phyloP scores from a whole-genome alignment of 64 coral and sea anemone genomes.

The Montipora sp. region DNA sequence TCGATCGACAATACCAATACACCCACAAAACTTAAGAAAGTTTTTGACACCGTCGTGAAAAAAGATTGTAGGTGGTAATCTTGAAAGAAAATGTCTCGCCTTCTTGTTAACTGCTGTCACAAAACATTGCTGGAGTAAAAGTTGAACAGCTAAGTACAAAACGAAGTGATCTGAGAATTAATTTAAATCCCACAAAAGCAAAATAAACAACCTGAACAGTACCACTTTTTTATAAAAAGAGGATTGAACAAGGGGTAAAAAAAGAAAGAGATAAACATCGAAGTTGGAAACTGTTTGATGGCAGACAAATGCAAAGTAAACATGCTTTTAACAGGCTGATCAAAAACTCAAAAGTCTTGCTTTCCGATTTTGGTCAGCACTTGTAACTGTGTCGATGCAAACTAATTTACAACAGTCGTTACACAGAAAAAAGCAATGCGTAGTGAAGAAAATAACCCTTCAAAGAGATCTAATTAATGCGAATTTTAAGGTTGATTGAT shows the following conservation, averaged over 20 bases:
- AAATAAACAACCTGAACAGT: background rate
- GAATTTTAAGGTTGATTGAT: conserved; percentile 40
- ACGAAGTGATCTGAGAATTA: background rate
- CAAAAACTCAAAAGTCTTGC: too few relatives aligned
- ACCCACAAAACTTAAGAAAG: background rate
- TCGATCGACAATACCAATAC: background rate
- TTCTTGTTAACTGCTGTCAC: too few relatives aligned
- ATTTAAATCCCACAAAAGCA: background rate
- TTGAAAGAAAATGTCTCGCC: background rate
- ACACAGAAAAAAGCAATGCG: background rate
- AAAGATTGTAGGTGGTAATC: background rate
- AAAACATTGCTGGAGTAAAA: too few relatives aligned
- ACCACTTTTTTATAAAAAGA: background rate
- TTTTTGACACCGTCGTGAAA: background rate
- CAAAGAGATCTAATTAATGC: conserved; percentile 17
- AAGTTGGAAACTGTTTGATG: background rate
- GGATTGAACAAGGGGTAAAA: background rate
- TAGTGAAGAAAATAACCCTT: background rate
- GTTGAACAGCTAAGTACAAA: background rate
- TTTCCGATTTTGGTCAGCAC: background rate
- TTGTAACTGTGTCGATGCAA: background rate
- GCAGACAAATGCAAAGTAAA: background rate
- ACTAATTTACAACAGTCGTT: background rate
- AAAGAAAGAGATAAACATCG: background rate
- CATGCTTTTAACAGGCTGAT: background rate